phyloP scores from a whole-genome alignment of 2,113 vertebrate genomes.

The Podarcis muralis region DNA sequence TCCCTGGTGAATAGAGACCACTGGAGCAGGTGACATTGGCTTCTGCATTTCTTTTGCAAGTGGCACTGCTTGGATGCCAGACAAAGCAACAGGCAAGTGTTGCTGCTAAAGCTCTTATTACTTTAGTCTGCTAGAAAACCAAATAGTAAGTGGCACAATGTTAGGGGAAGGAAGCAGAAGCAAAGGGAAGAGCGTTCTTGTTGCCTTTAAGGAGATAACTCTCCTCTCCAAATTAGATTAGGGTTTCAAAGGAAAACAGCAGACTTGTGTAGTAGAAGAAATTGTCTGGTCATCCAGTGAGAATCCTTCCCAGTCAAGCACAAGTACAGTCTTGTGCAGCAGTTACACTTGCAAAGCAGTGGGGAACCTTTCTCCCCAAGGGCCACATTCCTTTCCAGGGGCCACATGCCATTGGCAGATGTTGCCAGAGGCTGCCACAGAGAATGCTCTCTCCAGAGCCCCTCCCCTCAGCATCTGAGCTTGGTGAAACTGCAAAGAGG shows the following conservation, averaged over 20 bases:
- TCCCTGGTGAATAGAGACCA: background rate
- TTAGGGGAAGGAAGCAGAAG: constrained; percentile 36
- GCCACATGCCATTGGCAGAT: no score
- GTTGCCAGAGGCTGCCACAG: no score
- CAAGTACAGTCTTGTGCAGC: constrained; percentile 41
- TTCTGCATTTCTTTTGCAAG: constrained; percentile 22
- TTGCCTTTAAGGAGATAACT: background rate
- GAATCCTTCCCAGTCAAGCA: constrained; percentile 27
- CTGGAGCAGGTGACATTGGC: background rate
- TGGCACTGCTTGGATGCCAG: constrained; percentile 1
- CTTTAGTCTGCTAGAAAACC: constrained; percentile 37
- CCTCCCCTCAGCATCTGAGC: no score
- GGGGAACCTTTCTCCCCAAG: constrained; percentile 4
- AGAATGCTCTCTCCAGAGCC: no score
- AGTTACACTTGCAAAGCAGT: constrained; percentile 37
- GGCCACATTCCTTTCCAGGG: background rate
- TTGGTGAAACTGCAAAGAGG: no score
- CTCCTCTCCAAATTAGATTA: constrained; percentile 12
- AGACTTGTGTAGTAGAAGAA: background rate
- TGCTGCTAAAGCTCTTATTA: constrained; percentile 33
- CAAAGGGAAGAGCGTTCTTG: background rate
- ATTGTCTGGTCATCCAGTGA: background rate
- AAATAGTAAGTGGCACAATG: constrained; percentile 14
- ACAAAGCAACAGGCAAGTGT: constrained; percentile 29
- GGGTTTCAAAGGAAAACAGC: background rate